Evolutionary conservation across 2,113 vertebrate genomes (phyloP).

Genomic region (Tringa solitaria): DNA sequence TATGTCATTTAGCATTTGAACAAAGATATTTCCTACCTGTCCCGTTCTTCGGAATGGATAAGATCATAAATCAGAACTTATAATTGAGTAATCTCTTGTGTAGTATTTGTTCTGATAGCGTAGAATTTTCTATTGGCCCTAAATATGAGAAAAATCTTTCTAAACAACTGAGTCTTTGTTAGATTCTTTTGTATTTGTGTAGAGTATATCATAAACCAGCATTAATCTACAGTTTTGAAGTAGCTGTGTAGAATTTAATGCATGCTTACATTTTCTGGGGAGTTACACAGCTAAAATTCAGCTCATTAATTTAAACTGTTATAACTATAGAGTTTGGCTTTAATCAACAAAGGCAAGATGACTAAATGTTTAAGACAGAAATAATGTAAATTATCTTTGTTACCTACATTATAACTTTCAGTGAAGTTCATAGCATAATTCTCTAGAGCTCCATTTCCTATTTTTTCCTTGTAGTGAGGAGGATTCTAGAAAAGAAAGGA

Average conservation of each 20-base stretch:
- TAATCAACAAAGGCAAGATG: neutral
- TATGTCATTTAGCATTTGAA: neutral
- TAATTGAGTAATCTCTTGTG: neutral
- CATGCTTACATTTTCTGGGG: neutral
- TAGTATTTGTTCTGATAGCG: neutral
- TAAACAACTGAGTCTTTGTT: neutral
- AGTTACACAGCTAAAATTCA: neutral
- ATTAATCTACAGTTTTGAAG: neutral
- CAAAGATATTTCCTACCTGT: neutral
- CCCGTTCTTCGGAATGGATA: neutral
- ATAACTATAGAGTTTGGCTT: neutral
- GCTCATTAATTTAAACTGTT: slow-evolving; percentile 1
- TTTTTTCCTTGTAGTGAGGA: neutral
- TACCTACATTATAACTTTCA: neutral
- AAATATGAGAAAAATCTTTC: neutral
- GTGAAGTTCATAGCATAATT: neutral
- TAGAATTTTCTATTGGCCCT: neutral
- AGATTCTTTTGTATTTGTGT: neutral
- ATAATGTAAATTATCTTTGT: neutral
- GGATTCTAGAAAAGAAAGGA: neutral
- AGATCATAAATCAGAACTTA: neutral
- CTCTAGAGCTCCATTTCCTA: neutral
- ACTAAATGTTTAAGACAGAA: neutral
- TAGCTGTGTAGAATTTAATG: neutral
- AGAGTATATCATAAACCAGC: neutral